These are phyloP conservation scores for Myotis lucifugus DNA, from an alignment of 2,113 vertebrate genomes.

Conservation along the genomic window DNA sequence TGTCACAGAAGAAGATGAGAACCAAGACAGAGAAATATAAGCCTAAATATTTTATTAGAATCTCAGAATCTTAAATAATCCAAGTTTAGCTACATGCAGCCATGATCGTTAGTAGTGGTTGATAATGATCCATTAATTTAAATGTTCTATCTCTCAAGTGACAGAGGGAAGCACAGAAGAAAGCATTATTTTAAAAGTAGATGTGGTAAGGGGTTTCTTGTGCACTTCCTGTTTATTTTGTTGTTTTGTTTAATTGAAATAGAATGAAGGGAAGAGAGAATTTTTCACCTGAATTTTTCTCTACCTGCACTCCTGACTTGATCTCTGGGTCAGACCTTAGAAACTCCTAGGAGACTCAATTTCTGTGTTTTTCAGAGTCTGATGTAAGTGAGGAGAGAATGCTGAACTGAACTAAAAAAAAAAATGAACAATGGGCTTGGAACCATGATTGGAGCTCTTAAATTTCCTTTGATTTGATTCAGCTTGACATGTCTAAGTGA, in stretches of 20 bases:
- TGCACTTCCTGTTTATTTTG: background rate
- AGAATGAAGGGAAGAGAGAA: background rate
- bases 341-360: background rate
- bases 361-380: background rate
- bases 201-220: background rate
- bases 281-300: background rate
- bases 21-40: background rate
- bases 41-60: background rate
- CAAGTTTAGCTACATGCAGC: background rate
- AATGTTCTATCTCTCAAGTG: background rate
- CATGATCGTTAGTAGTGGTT: background rate
- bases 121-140: background rate
- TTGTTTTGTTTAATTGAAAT: background rate
- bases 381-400: background rate
- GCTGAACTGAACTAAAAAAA: background rate
- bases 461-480: background rate
- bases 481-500: background rate
- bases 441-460: background rate
- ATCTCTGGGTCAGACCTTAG: background rate
- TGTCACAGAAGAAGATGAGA: background rate
- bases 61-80: background rate
- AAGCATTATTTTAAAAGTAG: background rate
- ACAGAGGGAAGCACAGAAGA: background rate
- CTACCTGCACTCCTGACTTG: background rate
- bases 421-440: background rate